Evolutionary conservation across 2,113 vertebrate genomes (phyloP), one percentile per base, ranked within the genome.

Genomic region (Salvator merianae): DNA sequence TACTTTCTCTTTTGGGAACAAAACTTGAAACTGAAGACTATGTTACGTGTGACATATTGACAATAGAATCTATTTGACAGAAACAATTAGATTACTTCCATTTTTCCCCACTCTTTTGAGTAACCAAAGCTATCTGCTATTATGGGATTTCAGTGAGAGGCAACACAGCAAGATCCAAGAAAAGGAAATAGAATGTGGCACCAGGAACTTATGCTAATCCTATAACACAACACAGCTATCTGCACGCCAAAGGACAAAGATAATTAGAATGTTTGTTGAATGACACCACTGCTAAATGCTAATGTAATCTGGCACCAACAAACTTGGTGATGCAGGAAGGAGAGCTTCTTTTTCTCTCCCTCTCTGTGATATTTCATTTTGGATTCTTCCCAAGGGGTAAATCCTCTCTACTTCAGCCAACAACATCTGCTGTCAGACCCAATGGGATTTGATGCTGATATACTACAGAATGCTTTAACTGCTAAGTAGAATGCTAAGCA

Each of bases 1-100:
- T 55, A 34, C n/a, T 84, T 81, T 76, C 80, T 63, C 83, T 86
- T 38, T 84, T 38, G 65, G 73, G 72, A 83, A 55, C 24, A 78
- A 47, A 20, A 1, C 38, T 6, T 66, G 71, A 22, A 7, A 47
- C 53, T 70, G 36, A 70, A 34, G 3, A 7, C 0, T 66, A 18
- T 5, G 28, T 30, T 66, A 32, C 0, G 0, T 32, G 1, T 47
- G 43, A 47, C 43, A 47, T 5, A 47, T 9, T 7, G 43, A 47
- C 43, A 4, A 53, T 53, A 59, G 20, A 16, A 16, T 59, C 14
- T 59, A 59, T 59, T 59, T 59, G 50, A 16, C 16, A 47, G 50
- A 71, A 63, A 78, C 38, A 34, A 79, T n/a, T 53, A 50, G 82
- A 69, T 20, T 36, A 63, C 50, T 79, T 63, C 55, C 40, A 50